Base-by-base conservation (phyloP, 23 tunicate species). In the Oikopleura albicans region DNA sequence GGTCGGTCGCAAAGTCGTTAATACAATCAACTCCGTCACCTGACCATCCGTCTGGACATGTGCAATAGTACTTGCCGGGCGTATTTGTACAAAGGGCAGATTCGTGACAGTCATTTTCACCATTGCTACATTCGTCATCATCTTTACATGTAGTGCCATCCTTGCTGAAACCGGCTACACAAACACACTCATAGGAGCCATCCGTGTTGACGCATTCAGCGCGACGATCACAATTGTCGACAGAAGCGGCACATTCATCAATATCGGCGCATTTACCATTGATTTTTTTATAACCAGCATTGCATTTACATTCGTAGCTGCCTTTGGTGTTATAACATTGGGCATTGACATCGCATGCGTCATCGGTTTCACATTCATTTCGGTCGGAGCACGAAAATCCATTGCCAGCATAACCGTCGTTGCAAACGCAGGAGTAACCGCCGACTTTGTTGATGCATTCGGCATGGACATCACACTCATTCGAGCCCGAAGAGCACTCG, bases 361-460 rank as follows among this genome's bases (percentile, higher is more conserved):
- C 37, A 16, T 16, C 79, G 28, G 2, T 31, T 22, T 16, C 27
- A n/a, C 79, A 71, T 29, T 71, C 79, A 35, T 71, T 35, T 12
- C 28, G 4, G 33, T 71, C 79, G 2, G 79, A 71, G 39, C 79
- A 71, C 4, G 34, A 2, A 4, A 71, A 71, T 71, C 79, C 79
- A 71, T 71, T 71, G 28, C 79, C 79, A 71, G 29, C 31, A n/a
- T 12, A 71, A 31, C 79, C 79, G 2, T 31, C 4, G 28, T 71
- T 71, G 31, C 79, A 71, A 27, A 35, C 29, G 31, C 79, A 71
- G 4, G 4, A 4, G 31, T 37, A 87, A 35, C 75, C 40, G 0
- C 87, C 87, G 35, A 37, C 39, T 38, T 38, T 41, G 39, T 87
- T 87, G 33, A 36, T 37, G 57, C 89, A 71, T 29, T 12, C 36